phyloP scores from a whole-genome alignment of 2,888 invertebrate genomes.

The Pyrrhia umbra region DNA sequence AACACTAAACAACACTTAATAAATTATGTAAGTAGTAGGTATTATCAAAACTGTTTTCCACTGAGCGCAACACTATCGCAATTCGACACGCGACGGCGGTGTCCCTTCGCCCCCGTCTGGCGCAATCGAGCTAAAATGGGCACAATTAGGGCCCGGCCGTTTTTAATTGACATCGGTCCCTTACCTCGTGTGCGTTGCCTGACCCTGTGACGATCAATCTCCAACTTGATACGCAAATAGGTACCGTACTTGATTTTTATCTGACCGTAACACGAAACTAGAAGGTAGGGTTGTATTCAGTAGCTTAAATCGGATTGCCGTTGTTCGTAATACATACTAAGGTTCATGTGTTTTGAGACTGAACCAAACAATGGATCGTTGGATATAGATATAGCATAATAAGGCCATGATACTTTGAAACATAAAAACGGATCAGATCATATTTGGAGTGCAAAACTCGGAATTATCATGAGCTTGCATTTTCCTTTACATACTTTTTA shows the following conservation, averaged over 20 bases:
- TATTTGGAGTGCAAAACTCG: not conserved
- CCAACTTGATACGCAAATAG: constrained; percentile 39
- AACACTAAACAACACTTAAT: constrained; percentile 25
- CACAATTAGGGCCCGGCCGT: constrained; percentile 81
- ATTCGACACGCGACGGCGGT: constrained; percentile 66
- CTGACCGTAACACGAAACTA: constrained; percentile 1
- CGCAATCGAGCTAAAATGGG: constrained; percentile 81
- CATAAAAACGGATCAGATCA: not conserved
- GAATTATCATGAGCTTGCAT: not conserved
- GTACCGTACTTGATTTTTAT: constrained; percentile 20
- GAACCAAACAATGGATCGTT: not conserved
- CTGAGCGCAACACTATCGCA: constrained; percentile 56
- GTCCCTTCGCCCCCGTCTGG: constrained; percentile 68
- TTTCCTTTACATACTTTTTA: not conserved
- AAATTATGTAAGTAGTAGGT: constrained; percentile 24
- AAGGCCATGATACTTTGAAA: not conserved
- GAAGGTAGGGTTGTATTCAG: constrained; percentile 7
- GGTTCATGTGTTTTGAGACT: too few species aligned
- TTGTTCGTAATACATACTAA: too few species aligned
- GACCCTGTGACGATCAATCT: constrained; percentile 67
- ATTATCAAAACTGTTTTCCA: constrained; percentile 38
- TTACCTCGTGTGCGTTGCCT: constrained; percentile 56
- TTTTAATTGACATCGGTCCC: constrained; percentile 84
- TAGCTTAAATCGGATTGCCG: not conserved
- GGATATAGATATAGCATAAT: not conserved